Evolutionary conservation across 2,888 invertebrate species (phyloP), one percentile per base, ranked within the genome.

Genomic region (Corythucha ciliata): DNA sequence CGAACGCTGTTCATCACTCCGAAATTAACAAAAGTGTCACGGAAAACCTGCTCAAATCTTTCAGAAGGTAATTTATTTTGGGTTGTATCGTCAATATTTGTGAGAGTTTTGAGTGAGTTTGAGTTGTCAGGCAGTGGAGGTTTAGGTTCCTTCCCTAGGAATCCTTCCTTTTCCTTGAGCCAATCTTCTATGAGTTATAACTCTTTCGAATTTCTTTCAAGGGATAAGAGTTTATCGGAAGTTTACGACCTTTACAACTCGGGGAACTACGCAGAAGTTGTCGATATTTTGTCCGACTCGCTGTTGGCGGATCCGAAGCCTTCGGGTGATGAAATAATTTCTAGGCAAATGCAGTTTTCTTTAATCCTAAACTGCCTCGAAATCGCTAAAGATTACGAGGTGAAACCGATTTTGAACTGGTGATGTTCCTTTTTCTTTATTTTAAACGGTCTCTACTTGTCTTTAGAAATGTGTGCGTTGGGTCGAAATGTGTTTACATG

Each of bases 401-500:
- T 56, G 48, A 20, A 33, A 18, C 12, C 12, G 24, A 12, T 27
- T n/a, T n/a, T n/a, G n/a, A n/a, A n/a, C n/a, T n/a, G n/a, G n/a
- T n/a, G n/a, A n/a, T n/a, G n/a, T 20, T 46, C 32, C n/a, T 12
- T 39, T 8, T 46, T 40, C 14, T 6, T 4, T 46, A 40, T 44
- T 8, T 51, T 45, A 18, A 49, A 46, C 25, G 18, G 29, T 21
- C 36, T 39, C 24, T 45, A n/a, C 16, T 34, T 20, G 29, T 45
- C 29, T 69, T 70, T 71, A 78, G 55, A 77, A 79, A 39, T 84
- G 85, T 63, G 78, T 84, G 55, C 70, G 78, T 58, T 90, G 87
- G 87, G 78, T 81, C 2, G 80, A 89, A 60, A 78, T 75, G 48
- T 83, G 82, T 62, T 70, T 88, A 20, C 75, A 83, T 64, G 88